Evolutionary conservation across 1,140 invertebrate genomes (phyloP), one percentile per base, ranked within the genome.

Genomic region (Kradibia gibbosae): DNA sequence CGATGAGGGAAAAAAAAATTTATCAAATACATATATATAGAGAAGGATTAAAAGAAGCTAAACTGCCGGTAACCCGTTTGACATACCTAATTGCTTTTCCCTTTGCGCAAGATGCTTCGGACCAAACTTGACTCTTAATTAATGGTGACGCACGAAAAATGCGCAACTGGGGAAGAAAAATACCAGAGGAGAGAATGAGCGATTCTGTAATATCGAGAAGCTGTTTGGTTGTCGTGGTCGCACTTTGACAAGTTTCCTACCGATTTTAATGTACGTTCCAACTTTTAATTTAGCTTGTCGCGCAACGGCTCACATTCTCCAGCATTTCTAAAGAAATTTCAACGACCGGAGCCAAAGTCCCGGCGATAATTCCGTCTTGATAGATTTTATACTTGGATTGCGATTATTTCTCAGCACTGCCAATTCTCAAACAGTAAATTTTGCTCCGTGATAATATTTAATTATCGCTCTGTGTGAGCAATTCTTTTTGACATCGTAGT

Each of bases 171-270:
- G 3, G 48, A 15, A 42, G 3, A 42, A 31, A 57, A 50, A 45
- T 45, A 1, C 5, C 5, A 22, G 1, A n/a, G 42, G 34, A n/a
- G 45, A 53, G 76, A 53, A 77, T 65, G 45, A 42, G 48, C 62
- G 28, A 70, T 78, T 78, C 22, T 70, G 76, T 65, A 78, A 78
- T 70, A 78, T 70, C 76, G 48, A 34, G 31, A 34, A 62, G n/a
- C 11, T 28, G 42, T 48, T 67, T 31, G 15, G 36, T 28, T 50
- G 62, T 60, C 60, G 62, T 11, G 75, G n/a, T 11, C 28, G 36
- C 55, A 15, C 55, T 71, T 53, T 13, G 48, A 73, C 67, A 25
- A 31, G 39, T 42, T 77, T 77, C 75, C 60, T 77, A 60, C 34
- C 60, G 28, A 77, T 78, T 78, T 55, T 55, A 48, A 65, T 25